A percentile compares a stretch with the other conserved stretches of the same genome.
These are phyloP conservation scores for Heteronetta atricapilla DNA, from an alignment of 2,113 vertebrate species.

Conservation along the genomic window DNA sequence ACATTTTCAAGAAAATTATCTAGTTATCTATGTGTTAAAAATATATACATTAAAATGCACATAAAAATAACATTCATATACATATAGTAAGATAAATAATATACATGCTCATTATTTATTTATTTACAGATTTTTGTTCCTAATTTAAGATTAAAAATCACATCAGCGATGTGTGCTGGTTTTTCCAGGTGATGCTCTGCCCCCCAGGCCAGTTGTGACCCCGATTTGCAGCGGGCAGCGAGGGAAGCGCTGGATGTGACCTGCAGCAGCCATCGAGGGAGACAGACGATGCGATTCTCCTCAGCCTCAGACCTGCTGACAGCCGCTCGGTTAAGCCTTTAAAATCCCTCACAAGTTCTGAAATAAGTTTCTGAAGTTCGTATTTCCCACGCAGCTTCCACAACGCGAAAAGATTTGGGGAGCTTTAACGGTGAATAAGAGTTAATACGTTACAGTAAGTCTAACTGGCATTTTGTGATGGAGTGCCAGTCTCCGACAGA, in stretches of 20 bases:
- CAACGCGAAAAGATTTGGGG: accelerated
- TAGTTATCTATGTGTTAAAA: background rate
- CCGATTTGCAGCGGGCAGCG: background rate
- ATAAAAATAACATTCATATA: too few relatives aligned
- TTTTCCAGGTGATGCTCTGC: accelerated
- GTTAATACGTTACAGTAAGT: too few relatives aligned
- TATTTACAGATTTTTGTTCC: background rate
- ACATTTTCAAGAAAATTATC: too few relatives aligned
- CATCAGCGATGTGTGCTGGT: accelerated
- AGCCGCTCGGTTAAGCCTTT: background rate
- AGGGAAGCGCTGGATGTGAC: background rate
- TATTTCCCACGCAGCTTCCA: background rate
- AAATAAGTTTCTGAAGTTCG: background rate
- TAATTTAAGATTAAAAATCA: accelerated
- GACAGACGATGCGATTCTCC: accelerated
- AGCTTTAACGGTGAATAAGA: accelerated
- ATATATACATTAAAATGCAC: too few relatives aligned
- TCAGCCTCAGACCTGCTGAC: accelerated
- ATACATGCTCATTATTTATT: too few relatives aligned
- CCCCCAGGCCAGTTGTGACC: background rate
- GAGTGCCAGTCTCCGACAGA: background rate
- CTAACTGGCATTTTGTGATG: background rate
- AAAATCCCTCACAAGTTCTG: background rate
- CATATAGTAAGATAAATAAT: too few relatives aligned
- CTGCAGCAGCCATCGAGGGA: background rate